Base-by-base conservation (phyloP, 2,888 invertebrate genomes). In the Autographa pulchrina region DNA sequence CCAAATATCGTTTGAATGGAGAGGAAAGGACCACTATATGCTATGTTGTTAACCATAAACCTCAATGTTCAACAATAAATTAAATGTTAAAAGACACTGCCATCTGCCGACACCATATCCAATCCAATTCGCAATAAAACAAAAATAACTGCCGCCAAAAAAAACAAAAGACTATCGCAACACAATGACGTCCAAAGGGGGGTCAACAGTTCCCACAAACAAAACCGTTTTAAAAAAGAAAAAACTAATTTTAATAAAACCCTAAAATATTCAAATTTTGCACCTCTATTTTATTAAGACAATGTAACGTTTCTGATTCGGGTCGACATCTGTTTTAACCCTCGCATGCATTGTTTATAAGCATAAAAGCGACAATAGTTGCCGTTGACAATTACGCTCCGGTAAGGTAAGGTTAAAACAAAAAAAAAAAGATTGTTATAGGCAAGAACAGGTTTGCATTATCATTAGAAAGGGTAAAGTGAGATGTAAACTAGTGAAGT, bases 341-440 rank as follows among this genome's bases (percentile, higher is more conserved):
- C 91, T 88, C 86, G 73, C 74, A 14, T 77, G 84, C 84, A 90
- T 94, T 94, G 94, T 94, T 92, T 93, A 93, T 90, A 88, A 86
- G 86, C 81, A 86, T 85, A 87, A 89, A 89, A 86, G 89, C 89
- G 87, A 94, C 92, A 93, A 93, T 89, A 85, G 84, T 68, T 62
- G 41, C 88, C 92, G 94, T 94, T 95, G 95, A 95, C 95, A 94
- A 94, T 95, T 93, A 92, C 85, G 83, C 82, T 83, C 93, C 91
- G 89, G 83, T 87, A 87, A 88, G 83, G 80, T 83, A 85, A 86
- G 82, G 88, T 86, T 94, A 94, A 96, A 96, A 95, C 93, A 94
- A 96, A 95, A 95, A 94, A 95, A 94, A 93, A 90, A 89, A 92
- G 92, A 93, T 92, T 92, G 93, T 92, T 92, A 90, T 87, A 90